A percentile compares a stretch with the other conserved stretches of the same genome.
These are phyloP conservation scores for Meriones psammophilus DNA, from an alignment of 2,797 vertebrate species.

Conservation along the genomic window DNA sequence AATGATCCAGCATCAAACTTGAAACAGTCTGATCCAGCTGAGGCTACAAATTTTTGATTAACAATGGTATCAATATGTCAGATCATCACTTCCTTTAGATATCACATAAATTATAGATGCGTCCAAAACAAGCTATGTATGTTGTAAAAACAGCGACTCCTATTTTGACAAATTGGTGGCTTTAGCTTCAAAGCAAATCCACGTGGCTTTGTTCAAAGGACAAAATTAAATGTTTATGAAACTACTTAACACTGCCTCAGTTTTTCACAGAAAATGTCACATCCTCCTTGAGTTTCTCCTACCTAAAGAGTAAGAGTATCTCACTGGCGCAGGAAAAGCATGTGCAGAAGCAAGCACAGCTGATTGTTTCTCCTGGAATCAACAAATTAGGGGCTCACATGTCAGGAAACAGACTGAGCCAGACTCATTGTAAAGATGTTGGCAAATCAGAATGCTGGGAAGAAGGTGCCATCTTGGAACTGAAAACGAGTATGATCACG, in stretches of 20 bases:
- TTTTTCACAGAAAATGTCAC: background rate
- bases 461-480: background rate
- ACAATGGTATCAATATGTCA: background rate
- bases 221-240: background rate
- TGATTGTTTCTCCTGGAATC: background rate
- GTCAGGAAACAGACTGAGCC: background rate
- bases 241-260: background rate
- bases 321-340: background rate
- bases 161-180: background rate
- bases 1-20: background rate
- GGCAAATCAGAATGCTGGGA: background rate
- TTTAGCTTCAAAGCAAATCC: slow-evolving; percentile 23
- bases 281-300: background rate
- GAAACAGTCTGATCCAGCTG: background rate
- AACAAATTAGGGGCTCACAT: background rate
- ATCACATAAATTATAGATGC: background rate
- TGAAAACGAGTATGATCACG: background rate
- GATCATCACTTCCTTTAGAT: slow-evolving; percentile 36
- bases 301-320: background rate
- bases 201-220: slow-evolving; percentile 14
- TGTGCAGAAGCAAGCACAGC: background rate
- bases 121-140: background rate
- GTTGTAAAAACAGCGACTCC: background rate
- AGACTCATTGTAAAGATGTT: background rate
- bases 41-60: background rate